Evolutionary conservation across 2,113 vertebrate species (phyloP), one percentile per base, ranked within the genome.

Genomic region (Herpetotheres cachinnans): DNA sequence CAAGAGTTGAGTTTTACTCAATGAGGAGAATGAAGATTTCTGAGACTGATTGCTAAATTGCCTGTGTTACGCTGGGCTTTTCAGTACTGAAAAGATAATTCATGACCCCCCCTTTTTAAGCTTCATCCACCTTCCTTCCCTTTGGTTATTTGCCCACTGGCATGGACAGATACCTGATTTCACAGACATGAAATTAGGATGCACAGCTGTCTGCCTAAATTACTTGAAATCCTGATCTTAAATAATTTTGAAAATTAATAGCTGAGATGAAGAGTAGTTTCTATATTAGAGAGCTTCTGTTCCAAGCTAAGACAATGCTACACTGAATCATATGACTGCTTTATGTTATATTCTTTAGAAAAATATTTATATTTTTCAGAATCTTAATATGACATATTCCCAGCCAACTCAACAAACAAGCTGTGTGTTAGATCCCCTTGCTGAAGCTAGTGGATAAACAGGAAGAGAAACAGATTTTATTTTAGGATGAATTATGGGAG

Each of bases 281-380:
- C 46, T 61, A 9, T 65, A 85, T 83, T 36, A 49, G 15, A 80
- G 40, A 73, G 21, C 30, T 77, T 52, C 34, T 65, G 24, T 44
- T 95, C 44, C 62, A 93, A 88, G 42, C 2, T n/a, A 78, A 82
- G 22, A 47, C 0, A 3, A 47, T 82, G 21, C 11, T 54, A 38
- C 9, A 74, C 25, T 67, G 61, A 62, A 78, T 66, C 30, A 30
- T 30, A 30, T 13, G 30, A 36, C 10, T 56, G 9, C 1, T 92
- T 88, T 44, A 61, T 58, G 16, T 13, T 62, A 71, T 25, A 66
- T 24, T 92, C 46, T 42, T 63, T 26, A 73, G 63, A 62, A 83
- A 86, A 95, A 90, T 56, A 89, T 74, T 94, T 85, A 5, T 61
- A 65, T 92, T 95, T 94, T n/a, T 62, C 59, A 42, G 58, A 83